phyloP scores from a whole-genome alignment of 2,888 invertebrate genomes.

The Serripes groenlandicus region DNA sequence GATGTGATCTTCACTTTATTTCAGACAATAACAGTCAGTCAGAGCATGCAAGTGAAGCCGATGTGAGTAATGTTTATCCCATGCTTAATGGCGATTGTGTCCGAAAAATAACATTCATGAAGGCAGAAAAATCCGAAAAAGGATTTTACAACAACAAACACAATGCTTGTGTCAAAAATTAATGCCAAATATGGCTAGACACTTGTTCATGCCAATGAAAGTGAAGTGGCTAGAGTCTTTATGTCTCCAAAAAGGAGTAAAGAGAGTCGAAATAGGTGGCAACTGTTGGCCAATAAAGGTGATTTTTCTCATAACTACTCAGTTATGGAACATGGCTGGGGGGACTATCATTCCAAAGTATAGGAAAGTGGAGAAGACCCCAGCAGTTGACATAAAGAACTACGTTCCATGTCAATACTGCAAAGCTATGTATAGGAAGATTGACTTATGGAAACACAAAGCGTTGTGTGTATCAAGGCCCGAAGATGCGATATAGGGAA shows the following conservation, averaged over 20 bases:
- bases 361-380: constrained; percentile 15
- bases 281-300: constrained; percentile 27
- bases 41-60: too few relatives aligned
- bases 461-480: neutral
- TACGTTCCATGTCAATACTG: constrained; percentile 47
- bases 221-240: constrained; percentile 46
- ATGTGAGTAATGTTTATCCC: too few relatives aligned
- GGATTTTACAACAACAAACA: neutral
- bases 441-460: constrained; percentile 47
- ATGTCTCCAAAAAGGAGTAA: constrained; percentile 24
- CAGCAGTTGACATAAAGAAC: neutral
- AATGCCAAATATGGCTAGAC: constrained; percentile 30
- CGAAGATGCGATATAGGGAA: neutral
- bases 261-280: constrained; percentile 37
- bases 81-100: too few relatives aligned
- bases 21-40: too few relatives aligned
- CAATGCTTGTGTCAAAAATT: constrained; percentile 25
- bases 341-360: constrained; percentile 47
- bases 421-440: constrained; percentile 13
- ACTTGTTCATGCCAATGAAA: constrained; percentile 43
- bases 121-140: neutral
- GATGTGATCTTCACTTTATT: too few relatives aligned
- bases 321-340: constrained; percentile 22
- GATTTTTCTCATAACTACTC: constrained; percentile 31
- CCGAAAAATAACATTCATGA: neutral